These are phyloP conservation scores for Cotesia typhae DNA, from an alignment of 1,140 invertebrate species.

Conservation along the genomic window DNA sequence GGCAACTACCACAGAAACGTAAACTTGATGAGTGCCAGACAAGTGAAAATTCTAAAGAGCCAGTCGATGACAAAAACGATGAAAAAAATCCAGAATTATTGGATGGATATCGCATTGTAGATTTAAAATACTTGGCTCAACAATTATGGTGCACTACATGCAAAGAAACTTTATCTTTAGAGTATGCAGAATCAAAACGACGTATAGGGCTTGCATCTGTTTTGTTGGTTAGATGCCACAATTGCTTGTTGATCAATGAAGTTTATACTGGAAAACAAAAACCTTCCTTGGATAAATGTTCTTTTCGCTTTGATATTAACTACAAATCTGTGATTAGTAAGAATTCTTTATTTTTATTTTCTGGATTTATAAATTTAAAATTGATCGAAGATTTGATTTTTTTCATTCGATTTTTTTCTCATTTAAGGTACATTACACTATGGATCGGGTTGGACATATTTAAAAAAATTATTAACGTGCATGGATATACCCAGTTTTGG, in stretches of 20 bases:
- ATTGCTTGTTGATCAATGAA: slow-evolving; percentile 37
- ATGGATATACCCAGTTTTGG: slow-evolving; percentile 34
- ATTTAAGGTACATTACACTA: slow-evolving; percentile 34
- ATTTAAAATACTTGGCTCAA: slow-evolving; percentile 20
- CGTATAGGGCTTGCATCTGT: slow-evolving; percentile 32
- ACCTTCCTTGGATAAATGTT: slow-evolving; percentile 9
- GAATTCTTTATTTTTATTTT: no score
- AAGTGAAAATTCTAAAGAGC: not conserved
- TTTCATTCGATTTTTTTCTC: no score
- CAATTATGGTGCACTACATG: slow-evolving; percentile 34
- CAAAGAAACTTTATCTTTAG: slow-evolving; percentile 33
- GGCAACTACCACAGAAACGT: not conserved
- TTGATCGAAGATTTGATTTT: no score
- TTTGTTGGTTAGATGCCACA: slow-evolving; percentile 34
- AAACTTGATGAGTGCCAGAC: not conserved
- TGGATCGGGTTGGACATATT: slow-evolving; percentile 37
- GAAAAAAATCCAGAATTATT: not conserved
- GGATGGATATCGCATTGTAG: slow-evolving; percentile 35
- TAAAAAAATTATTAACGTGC: slow-evolving; percentile 35
- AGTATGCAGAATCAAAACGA: slow-evolving; percentile 32
- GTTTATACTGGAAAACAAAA: slow-evolving; percentile 19
- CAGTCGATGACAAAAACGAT: not conserved
- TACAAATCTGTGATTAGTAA: slow-evolving; percentile 21
- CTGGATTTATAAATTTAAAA: no score
- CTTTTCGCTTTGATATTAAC: slow-evolving; percentile 21